Evolutionary conservation across 2,888 invertebrate genomes (phyloP).

Genomic region (Elysia crispata): DNA sequence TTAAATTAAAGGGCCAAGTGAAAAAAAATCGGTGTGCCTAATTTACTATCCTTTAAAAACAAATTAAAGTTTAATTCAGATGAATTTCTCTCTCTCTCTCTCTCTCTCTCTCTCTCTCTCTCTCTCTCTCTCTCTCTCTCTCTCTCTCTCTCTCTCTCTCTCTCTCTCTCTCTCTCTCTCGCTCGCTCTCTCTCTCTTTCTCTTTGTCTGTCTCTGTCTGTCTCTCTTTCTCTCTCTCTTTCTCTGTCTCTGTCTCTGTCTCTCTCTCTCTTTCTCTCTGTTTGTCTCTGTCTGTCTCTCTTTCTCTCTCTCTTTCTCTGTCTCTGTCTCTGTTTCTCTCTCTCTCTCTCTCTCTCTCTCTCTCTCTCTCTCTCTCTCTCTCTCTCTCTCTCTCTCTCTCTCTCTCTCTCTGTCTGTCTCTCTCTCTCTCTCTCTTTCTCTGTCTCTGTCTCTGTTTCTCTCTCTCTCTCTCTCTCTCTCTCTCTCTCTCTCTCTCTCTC

Average conservation of each 20-base stretch:
- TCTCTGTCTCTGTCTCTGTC: background rate
- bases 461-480: background rate
- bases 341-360: background rate
- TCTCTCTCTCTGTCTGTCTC: too few relatives aligned
- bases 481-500: background rate
- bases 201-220: slow-evolving; percentile 2
- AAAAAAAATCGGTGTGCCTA: too few relatives aligned
- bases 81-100: background rate
- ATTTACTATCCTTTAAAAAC: too few relatives aligned
- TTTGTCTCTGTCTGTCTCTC: slow-evolving; percentile 11
- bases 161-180: slow-evolving; percentile 6
- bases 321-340: background rate
- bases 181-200: background rate
- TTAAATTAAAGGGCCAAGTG: too few relatives aligned
- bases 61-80: background rate
- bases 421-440: too few relatives aligned
- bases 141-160: background rate
- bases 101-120: background rate
- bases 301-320: slow-evolving; percentile 15
- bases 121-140: background rate
- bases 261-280: slow-evolving; percentile 1
- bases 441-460: too few relatives aligned
- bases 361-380: too few relatives aligned
- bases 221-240: background rate
- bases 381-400: too few relatives aligned